Evolutionary conservation across 2,113 vertebrate species (phyloP).

Genomic region (Phylloscopus whistleri): DNA sequence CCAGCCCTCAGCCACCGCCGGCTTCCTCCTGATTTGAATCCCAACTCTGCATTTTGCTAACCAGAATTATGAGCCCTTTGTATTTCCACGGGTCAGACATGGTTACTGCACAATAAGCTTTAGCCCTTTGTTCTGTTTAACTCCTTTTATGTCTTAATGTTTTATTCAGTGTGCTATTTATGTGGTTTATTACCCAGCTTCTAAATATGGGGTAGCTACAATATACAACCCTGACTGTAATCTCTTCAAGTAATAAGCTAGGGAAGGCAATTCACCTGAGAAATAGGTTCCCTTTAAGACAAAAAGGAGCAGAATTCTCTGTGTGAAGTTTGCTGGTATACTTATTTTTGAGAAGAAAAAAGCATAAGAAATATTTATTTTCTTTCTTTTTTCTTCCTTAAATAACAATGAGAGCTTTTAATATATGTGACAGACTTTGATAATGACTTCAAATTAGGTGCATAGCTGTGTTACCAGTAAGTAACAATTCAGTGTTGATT

Average conservation of each 20-base stretch:
- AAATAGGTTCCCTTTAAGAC: neutral
- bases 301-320: neutral
- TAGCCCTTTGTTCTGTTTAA: conserved; percentile 33
- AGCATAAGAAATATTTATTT: neutral
- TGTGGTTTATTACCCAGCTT: conserved; percentile 29
- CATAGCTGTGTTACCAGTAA: neutral
- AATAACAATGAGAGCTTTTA: neutral
- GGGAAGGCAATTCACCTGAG: neutral
- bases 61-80: conserved; percentile 45
- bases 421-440: neutral
- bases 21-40: neutral
- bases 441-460: neutral
- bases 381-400: neutral
- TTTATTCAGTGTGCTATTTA: conserved; percentile 66
- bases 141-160: conserved; percentile 60
- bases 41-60: conserved; percentile 41
- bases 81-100: conserved; percentile 41
- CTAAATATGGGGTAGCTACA: conserved; percentile 32
- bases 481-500: neutral
- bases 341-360: neutral
- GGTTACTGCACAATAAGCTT: conserved; percentile 21
- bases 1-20: rapidly evolving
- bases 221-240: conserved; percentile 7
- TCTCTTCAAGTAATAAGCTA: neutral
- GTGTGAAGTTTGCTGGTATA: neutral